Conservation (phyloP, 2,888 invertebrate species). For the Orgyia antiqua region DNA sequence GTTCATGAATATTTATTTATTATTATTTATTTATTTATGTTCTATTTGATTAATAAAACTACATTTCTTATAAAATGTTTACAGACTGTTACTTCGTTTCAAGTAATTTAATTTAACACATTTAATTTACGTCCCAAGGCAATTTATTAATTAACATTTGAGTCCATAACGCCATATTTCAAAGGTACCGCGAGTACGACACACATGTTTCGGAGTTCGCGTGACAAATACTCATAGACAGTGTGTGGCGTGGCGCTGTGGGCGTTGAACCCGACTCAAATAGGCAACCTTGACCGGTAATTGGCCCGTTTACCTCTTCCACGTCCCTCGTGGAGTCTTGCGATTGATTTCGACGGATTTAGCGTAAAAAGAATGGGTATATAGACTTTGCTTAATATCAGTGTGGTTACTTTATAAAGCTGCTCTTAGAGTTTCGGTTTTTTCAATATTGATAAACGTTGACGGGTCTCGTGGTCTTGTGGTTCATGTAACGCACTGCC, state of each 20-base stretch:
- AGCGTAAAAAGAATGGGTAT: not conserved
- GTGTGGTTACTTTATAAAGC: too few relatives aligned
- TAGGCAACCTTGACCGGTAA: constrained; percentile 63
- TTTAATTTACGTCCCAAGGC: constrained; percentile 12
- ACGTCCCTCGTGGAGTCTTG: constrained; percentile 1
- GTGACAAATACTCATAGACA: constrained; percentile 44
- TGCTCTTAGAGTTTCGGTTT: too few relatives aligned
- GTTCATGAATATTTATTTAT: too few relatives aligned
- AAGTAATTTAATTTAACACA: too few relatives aligned
- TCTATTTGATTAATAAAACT: too few relatives aligned
- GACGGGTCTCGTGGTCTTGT: too few relatives aligned
- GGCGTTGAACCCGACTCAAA: constrained; percentile 56
- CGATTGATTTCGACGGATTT: constrained; percentile 1
- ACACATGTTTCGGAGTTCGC: constrained; percentile 45
- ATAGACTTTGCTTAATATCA: too few relatives aligned
- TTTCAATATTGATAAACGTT: too few relatives aligned
- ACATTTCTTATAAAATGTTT: too few relatives aligned
- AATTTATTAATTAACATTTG: constrained; percentile 17
- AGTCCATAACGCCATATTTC: constrained; percentile 13
- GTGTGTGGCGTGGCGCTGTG: constrained; percentile 30
- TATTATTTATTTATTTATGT: too few relatives aligned
- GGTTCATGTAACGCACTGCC: too few relatives aligned
- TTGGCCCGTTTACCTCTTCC: constrained; percentile 32
- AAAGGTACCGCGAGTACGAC: constrained; percentile 10
- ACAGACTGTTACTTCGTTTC: too few relatives aligned